Base-by-base conservation (phyloP, 1,140 invertebrate species). In the Phymorhynchus buccinoides region DNA sequence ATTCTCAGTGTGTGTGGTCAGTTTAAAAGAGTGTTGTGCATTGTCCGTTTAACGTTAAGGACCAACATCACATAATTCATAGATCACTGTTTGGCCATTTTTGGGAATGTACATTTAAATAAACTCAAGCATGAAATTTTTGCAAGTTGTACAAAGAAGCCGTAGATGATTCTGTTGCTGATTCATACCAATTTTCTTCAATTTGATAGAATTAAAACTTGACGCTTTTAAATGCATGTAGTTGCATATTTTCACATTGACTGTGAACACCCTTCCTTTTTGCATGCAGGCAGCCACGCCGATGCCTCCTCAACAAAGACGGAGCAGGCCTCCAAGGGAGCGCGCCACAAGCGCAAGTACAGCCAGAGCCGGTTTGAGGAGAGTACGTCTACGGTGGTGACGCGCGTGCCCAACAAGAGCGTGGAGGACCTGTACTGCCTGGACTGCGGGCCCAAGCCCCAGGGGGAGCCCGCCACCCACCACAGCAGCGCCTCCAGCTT, bases 351-450 rank as follows among this genome's bases (percentile, higher is more conserved):
- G 22, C 80, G 84, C 44, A 87, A 85, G 71, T 84, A n/a, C 75
- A 87, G 86, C 42, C 80, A 80, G 37, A 87, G 87, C 80, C 86
- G 88, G 16, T 88, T 87, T 79, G 89, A 89, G 35, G 88, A 90
- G 80, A 86, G 52, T 2, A 77, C 75, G 6, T 89, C 90, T 0
- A 89, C 89, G 1, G 80, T 90, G 73, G 90, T 91, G 1, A 85
- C 88, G n/a, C 84, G 89, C 27, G 90, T 91, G 39, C 91, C 91
- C 22, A 91, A 91, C 83, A 91, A 88, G 84, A 91, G 89, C 80
- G 89, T 91, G 4, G 90, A 90, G 68, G 90, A 91, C 79, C 78
- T 89, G 16, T 86, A 87, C 66, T 85, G 86, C 83, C 78, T 84
- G 71, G 89, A 89, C 48, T 86, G 79, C 44, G 32, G 79, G 22